Evolutionary conservation across 2,113 vertebrate genomes (phyloP), one percentile per base, ranked within the genome.

Genomic region (Stegastes partitus): DNA sequence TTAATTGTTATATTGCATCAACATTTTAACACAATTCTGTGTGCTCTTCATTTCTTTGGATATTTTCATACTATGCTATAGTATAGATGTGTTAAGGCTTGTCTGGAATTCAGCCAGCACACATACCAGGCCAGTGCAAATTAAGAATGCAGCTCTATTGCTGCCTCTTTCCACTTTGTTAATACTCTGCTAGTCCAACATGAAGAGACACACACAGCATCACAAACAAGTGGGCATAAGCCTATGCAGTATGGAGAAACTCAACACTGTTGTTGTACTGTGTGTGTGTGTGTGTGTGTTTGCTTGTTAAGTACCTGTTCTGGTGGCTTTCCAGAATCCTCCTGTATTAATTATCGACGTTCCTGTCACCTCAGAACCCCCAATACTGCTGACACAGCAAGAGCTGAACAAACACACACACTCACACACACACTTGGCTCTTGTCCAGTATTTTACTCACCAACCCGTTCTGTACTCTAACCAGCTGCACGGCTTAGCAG

Each of bases 331-430:
- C 82, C 82, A 88, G 81, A 80, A 86, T 77, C 84, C 84, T 81
- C 85, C 82, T 83, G 91, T 90, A 93, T 93, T 91, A 91, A 91
- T 93, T 92, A 93, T 93, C 87, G 90, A 93, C 84, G 5, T 87
- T 88, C 65, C 86, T 81, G 85, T 90, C 88, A 85, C 91, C 83
- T 87, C 72, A 78, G 56, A 90, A 83, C 59, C 69, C 65, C 79
- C 70, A 18, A 84, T 84, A 85, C 68, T 81, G 90, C 85, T 89
- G 91, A 91, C 75, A 74, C 79, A 77, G 82, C 83, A 85, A 66
- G 70, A 68, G 49, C 66, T 57, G 59, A 47, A 53, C 87, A 81
- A 45, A 53, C 74, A 57, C 18, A 66, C 49, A 64, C 18, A 49
- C 37, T 68, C 53, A 63, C 26, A 62, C 66, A 31, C 69, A 68